Evolutionary conservation across 1,140 invertebrate species (phyloP), one percentile per base, ranked within the genome.

Genomic region (Sipha flava): DNA sequence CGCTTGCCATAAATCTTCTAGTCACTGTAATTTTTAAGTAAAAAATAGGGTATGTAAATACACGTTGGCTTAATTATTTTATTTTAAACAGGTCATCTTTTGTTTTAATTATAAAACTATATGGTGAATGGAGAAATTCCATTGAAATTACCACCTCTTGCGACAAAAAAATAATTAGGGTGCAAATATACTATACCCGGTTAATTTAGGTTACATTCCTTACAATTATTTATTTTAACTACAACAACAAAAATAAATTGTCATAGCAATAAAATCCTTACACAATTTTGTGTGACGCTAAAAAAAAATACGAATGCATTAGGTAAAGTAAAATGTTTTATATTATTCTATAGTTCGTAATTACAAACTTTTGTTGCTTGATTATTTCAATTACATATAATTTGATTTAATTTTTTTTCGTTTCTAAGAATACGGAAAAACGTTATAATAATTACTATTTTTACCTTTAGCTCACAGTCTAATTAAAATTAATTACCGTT

Each of bases 81-180:
- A 66, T 37, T 66, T 66, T 66, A 40, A 37, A 66, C 40, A n/a
- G 21, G 37, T 40, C 37, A 66, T 40, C 62, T 66, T 66, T 66
- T 40, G 34, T 66, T 31, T 66, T 6, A 23, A 66, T 23, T 21
- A 23, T 40, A 40, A 66, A 66, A 10, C n/a, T 40, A 14, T 40
- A 66, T 12, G 31, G 10, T n/a, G 62, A 37, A 6, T 12, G 18
- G n/a, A 34, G 9, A 34, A 23, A 66, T 66, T 66, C n/a, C 34
- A 23, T 40, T 40, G 34, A 21, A 66, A 40, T 37, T 66, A 6
- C 31, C n/a, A 40, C 34, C 31, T 66, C 21, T 18, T 66, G 62
- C 31, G 62, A 40, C 31, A 37, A 66, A 66, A n/a, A 66, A 66
- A 66, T 66, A 66, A 66, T 66, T 66, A 40, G 62, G 62, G 34